Evolutionary conservation across 1,140 invertebrate genomes (phyloP), one percentile per base, ranked within the genome.

Genomic region (Hylaeus anthracinus): DNA sequence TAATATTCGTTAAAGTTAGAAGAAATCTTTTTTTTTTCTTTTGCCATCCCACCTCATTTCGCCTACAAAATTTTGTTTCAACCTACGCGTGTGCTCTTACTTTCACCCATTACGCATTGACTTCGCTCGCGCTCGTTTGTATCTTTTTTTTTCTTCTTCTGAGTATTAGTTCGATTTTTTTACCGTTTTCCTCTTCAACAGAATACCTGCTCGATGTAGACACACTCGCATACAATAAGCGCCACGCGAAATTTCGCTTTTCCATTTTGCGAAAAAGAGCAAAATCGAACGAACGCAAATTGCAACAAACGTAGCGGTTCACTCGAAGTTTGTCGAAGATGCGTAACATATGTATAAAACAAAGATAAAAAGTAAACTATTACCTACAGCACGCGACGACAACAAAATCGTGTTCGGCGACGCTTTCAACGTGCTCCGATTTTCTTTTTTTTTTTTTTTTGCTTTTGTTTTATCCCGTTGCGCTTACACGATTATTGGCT

Each of bases 31-130:
- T 58, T 48, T 43, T 72, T 72, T 74, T 53, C 79, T 83, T 89
- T 90, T 90, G 86, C 86, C 86, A 88, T 90, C 88, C 83, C 88
- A 72, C 76, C 66, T 83, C n/a, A 71, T 84, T 58, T 74, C 55
- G 58, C 67, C 37, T 79, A 45, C 72, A 66, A 71, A 26, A 58
- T 56, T 67, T 72, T 63, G 48, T 61, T 26, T 10, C 63, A 72
- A 66, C 58, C 43, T 61, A 60, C 77, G 72, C 79, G 69, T 56
- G 76, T 66, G 63, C 83, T 61, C 56, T 83, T 72, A 9, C 6
- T 51, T 10, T 51, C 9, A 9, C 51, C 10, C 51, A 10, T 10
- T 51, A 6, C 10, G 8, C 10, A 6, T 51, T 2, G 8, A 8
- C 10, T 9, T 51, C 51, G 8, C 26, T 64, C 53, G 41, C 48